Conservation (phyloP, 2,888 invertebrate species). For the Cactoblastis cactorum region DNA sequence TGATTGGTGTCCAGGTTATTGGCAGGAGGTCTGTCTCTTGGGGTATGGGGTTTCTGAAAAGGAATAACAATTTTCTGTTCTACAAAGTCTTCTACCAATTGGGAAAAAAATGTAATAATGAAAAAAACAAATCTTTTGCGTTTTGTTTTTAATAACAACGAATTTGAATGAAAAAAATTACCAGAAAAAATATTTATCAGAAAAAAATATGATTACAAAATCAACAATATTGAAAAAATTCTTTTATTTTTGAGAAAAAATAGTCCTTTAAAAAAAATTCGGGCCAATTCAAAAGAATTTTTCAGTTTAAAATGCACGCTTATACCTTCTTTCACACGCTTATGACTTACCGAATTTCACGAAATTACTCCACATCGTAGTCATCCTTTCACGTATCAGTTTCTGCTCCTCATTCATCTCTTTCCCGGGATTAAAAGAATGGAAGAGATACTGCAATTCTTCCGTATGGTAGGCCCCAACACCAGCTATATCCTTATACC, state of each 20-base stretch:
- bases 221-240: too few relatives aligned
- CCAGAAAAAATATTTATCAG: too few relatives aligned
- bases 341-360: slow-evolving; percentile 42
- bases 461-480: slow-evolving; percentile 40
- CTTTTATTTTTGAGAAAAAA: too few relatives aligned
- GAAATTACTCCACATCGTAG: slow-evolving; percentile 47
- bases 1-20: slow-evolving; percentile 41
- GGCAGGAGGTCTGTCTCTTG: slow-evolving; percentile 33
- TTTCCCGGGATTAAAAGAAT: slow-evolving; percentile 15
- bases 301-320: too few relatives aligned
- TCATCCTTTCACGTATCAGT: slow-evolving; percentile 38
- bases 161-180: too few relatives aligned
- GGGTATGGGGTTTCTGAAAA: slow-evolving; percentile 51
- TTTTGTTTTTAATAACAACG: too few relatives aligned
- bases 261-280: too few relatives aligned
- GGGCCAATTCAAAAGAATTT: too few relatives aligned
- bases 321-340: background rate
- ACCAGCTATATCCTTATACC: slow-evolving; percentile 30
- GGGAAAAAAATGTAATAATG: too few relatives aligned
- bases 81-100: too few relatives aligned
- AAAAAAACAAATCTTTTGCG: too few relatives aligned
- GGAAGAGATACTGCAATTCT: slow-evolving; percentile 39
- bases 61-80: background rate
- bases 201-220: too few relatives aligned
- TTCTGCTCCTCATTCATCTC: slow-evolving; percentile 32